Conservation (phyloP, 1,140 invertebrate species). For the Magallana angulata region DNA sequence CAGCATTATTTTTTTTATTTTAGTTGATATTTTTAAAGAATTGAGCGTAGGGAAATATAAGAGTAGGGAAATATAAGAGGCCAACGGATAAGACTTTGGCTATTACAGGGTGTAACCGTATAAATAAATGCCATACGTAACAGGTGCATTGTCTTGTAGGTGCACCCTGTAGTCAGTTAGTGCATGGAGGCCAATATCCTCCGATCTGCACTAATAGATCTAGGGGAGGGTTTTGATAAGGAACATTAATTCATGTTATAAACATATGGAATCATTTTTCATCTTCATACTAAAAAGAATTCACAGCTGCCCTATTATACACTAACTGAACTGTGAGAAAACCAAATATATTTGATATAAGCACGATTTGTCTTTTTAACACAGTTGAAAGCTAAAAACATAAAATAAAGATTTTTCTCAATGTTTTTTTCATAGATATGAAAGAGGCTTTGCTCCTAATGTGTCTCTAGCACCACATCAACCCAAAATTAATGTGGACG, state of each 20-base stretch:
- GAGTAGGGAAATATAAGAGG: too few species aligned
- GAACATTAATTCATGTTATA: constrained; percentile 13
- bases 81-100: neutral
- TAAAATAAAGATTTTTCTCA: too few species aligned
- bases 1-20: neutral
- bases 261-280: neutral
- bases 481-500: constrained; percentile 64
- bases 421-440: constrained; percentile 68
- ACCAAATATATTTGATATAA: neutral
- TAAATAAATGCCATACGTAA: neutral
- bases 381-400: too few species aligned
- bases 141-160: neutral
- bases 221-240: neutral
- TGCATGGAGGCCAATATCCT: constrained; percentile 5
- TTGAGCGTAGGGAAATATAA: neutral
- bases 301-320: neutral
- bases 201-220: neutral
- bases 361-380: too few species aligned
- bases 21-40: neutral
- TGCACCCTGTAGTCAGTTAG: neutral
- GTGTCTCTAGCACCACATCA: constrained; percentile 75
- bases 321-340: neutral
- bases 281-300: neutral
- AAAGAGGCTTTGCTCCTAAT: constrained; percentile 77
- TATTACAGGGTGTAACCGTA: neutral